Percentiles rank a stretch among this genome's conserved stretches.
phyloP scores from a whole-genome alignment of 2,113 vertebrate species.

The Pluvialis apricaria region DNA sequence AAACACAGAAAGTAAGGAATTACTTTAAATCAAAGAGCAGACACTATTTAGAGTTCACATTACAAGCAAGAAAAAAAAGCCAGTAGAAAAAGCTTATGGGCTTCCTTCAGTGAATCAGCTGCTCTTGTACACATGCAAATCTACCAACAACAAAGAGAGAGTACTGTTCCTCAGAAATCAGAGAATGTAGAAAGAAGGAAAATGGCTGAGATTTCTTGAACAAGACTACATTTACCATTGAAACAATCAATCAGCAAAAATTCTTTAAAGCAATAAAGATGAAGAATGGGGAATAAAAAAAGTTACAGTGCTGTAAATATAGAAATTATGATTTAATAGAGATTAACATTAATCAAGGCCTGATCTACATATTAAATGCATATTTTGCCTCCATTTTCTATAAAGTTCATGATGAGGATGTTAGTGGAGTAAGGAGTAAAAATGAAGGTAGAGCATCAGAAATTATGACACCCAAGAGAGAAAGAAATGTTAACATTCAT shows the following conservation, averaged over 20 bases:
- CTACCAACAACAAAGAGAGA: not conserved
- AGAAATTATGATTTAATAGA: not conserved
- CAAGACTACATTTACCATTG: not conserved
- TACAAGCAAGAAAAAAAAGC: not conserved
- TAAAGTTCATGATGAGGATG: not conserved
- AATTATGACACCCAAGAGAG: not conserved
- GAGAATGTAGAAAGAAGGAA: not conserved
- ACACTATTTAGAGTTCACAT: not conserved
- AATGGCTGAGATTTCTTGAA: not conserved
- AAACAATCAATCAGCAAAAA: not conserved
- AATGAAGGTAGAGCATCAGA: not conserved
- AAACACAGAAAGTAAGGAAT: not conserved
- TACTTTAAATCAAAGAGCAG: not conserved
- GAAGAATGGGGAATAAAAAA: not conserved
- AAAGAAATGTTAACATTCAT: constrained; percentile 13
- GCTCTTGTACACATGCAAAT: not conserved
- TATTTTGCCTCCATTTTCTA: not conserved
- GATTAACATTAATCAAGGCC: not conserved
- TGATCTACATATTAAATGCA: not conserved
- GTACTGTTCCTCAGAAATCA: not conserved
- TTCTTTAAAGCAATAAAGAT: not conserved
- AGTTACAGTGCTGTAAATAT: not conserved
- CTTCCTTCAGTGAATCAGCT: not conserved
- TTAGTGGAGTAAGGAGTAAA: not conserved
- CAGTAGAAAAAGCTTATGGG: not conserved